Percentiles rank a stretch among this genome's conserved stretches.
Conservation (phyloP, 2,113 vertebrate genomes). For the Epinephelus moara region DNA sequence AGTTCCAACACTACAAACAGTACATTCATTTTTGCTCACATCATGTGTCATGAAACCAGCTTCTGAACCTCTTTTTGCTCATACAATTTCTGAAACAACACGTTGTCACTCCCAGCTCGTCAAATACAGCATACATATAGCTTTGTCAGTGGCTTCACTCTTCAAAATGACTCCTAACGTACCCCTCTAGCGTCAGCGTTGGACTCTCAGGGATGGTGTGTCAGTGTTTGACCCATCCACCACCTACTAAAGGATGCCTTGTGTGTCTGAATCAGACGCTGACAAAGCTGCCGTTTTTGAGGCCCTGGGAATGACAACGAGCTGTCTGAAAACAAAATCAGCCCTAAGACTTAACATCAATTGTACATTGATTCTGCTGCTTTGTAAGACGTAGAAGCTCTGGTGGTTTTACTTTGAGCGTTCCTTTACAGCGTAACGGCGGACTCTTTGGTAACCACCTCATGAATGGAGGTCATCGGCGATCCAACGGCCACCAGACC, state of each 20-base stretch:
- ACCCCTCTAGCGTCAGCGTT: no score
- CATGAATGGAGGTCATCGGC: constrained; percentile 93
- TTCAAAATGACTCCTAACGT: no score
- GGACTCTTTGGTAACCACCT: constrained; percentile 97
- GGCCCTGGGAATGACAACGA: no score
- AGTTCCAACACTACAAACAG: constrained; percentile 52
- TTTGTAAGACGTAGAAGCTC: constrained; percentile 12
- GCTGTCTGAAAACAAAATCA: constrained; percentile 58
- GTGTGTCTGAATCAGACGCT: no score
- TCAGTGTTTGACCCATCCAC: no score
- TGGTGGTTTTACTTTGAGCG: constrained; percentile 67
- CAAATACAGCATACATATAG: no score
- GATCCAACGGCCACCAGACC: constrained; percentile 93
- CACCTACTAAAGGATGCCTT: no score
- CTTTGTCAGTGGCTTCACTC: no score
- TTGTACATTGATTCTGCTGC: constrained; percentile 25
- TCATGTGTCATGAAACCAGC: constrained; percentile 79
- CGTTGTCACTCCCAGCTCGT: no score
- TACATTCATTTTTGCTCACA: constrained; percentile 72
- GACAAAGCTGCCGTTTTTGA: no score
- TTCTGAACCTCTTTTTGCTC: constrained; percentile 78
- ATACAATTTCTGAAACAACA: constrained; percentile 60
- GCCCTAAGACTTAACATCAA: constrained; percentile 75
- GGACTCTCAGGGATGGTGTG: no score
- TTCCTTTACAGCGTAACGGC: constrained; percentile 93